Evolutionary conservation across 2,797 vertebrate genomes (phyloP).

Genomic region (Distichodus sexfasciatus): DNA sequence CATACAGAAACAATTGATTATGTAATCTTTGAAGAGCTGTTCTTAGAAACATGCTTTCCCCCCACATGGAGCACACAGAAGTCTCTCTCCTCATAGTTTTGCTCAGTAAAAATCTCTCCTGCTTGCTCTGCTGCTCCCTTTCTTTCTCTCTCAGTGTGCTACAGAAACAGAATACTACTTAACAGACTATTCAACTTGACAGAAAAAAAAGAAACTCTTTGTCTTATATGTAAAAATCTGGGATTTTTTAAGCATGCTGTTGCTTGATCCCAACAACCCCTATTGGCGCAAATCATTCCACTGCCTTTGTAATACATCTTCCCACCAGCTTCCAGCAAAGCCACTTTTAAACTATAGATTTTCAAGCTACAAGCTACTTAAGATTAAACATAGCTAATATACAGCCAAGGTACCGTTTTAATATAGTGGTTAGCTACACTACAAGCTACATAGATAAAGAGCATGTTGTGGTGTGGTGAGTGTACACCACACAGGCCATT

Average conservation of each 20-base stretch:
- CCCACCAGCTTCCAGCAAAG: neutral
- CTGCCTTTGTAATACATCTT: neutral
- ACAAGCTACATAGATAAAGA: no score
- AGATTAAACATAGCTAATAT: no score
- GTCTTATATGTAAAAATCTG: neutral
- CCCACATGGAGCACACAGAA: constrained; percentile 35
- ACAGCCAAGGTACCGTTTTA: no score
- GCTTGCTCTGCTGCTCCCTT: neutral
- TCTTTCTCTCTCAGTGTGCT: neutral
- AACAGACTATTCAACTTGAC: constrained; percentile 1
- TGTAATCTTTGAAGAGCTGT: constrained; percentile 53
- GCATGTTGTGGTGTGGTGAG: no score
- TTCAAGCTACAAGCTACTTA: no score
- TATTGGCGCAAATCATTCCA: constrained; percentile 6
- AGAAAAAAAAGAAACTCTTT: constrained; percentile 15
- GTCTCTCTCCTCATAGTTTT: constrained; percentile 4
- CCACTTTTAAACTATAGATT: no score
- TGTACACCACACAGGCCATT: no score
- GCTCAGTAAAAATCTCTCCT: neutral
- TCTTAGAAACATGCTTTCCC: constrained; percentile 29
- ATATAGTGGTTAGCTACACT: no score
- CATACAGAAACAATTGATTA: constrained; percentile 57
- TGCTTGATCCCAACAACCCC: constrained; percentile 15
- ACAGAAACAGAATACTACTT: constrained; percentile 1
- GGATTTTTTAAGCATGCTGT: constrained; percentile 13